Percentiles rank a stretch among this genome's conserved stretches.
Evolutionary conservation across 1,140 invertebrate species (phyloP).

Genomic region (Megalonaias nervosa): DNA sequence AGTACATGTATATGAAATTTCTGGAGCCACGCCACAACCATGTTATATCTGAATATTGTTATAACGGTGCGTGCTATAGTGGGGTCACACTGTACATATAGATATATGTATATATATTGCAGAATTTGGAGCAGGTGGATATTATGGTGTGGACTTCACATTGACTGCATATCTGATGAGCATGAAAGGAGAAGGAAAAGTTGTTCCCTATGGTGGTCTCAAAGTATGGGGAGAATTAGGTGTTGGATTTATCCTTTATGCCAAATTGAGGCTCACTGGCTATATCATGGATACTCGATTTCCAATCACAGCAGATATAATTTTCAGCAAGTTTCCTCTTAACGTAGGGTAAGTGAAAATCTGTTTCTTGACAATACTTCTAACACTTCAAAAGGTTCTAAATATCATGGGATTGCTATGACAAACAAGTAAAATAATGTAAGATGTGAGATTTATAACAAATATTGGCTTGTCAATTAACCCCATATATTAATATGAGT

Average conservation of each 20-base stretch:
- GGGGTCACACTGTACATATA: too few species aligned
- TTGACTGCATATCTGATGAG: slow-evolving; percentile 43
- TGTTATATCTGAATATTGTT: too few species aligned
- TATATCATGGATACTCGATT: slow-evolving; percentile 45
- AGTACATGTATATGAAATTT: too few species aligned
- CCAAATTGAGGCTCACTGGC: slow-evolving; percentile 43
- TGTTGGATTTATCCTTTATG: slow-evolving; percentile 42
- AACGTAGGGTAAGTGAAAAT: slow-evolving; percentile 45
- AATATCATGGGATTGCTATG: too few species aligned
- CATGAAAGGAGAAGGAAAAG: slow-evolving; percentile 27
- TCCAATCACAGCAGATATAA: slow-evolving; percentile 48
- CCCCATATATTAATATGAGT: too few species aligned
- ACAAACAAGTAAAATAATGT: too few species aligned
- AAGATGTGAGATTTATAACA: too few species aligned
- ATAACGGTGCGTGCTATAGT: too few species aligned
- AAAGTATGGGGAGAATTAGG: slow-evolving; percentile 35
- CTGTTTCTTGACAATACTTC: too few species aligned
- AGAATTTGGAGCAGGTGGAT: slow-evolving; percentile 52
- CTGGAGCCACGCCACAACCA: too few species aligned
- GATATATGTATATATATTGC: not conserved
- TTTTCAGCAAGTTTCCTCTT: slow-evolving; percentile 52
- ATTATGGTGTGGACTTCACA: slow-evolving; percentile 49
- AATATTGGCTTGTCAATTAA: too few species aligned
- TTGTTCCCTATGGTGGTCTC: slow-evolving; percentile 39
- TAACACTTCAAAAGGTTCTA: too few species aligned